These are phyloP conservation scores for Eulacestoma nigropectus DNA, from an alignment of 2,113 vertebrate genomes.

Conservation along the genomic window DNA sequence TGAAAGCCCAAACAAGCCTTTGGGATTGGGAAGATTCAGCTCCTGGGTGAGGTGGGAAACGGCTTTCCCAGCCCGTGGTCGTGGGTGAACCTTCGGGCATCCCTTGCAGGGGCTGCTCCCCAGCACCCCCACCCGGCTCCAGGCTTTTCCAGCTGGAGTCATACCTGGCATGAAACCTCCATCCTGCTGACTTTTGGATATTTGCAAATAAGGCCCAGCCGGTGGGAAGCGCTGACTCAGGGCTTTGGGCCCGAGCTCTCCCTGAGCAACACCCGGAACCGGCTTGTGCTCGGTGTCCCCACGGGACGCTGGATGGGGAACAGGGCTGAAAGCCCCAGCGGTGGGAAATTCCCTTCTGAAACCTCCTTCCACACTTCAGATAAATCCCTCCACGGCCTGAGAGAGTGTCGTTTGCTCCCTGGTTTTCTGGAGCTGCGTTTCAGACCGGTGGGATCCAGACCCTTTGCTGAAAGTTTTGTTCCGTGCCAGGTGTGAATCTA, in stretches of 20 bases:
- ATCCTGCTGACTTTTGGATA: accelerated
- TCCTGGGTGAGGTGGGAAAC: accelerated
- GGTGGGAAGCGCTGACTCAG: neutral
- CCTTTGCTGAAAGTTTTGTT: neutral
- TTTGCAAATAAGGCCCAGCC: accelerated
- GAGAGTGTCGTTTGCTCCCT: neutral
- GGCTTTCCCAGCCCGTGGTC: neutral
- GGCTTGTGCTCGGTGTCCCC: accelerated
- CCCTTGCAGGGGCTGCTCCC: neutral
- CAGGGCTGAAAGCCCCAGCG: accelerated
- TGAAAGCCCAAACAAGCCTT: neutral
- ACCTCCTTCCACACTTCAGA: neutral
- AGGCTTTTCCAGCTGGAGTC: neutral
- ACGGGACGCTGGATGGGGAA: accelerated
- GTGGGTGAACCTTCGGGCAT: neutral
- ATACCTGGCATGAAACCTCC: accelerated
- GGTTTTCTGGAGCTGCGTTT: accelerated
- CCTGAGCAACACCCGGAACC: neutral
- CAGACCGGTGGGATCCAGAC: accelerated
- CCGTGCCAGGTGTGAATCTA: accelerated
- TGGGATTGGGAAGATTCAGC: neutral
- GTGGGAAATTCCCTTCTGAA: neutral
- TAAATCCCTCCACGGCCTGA: accelerated
- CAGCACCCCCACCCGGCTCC: accelerated
- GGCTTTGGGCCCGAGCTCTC: neutral